Conservation (phyloP, 2,888 invertebrate genomes). For the Calliphora vomitoria region DNA sequence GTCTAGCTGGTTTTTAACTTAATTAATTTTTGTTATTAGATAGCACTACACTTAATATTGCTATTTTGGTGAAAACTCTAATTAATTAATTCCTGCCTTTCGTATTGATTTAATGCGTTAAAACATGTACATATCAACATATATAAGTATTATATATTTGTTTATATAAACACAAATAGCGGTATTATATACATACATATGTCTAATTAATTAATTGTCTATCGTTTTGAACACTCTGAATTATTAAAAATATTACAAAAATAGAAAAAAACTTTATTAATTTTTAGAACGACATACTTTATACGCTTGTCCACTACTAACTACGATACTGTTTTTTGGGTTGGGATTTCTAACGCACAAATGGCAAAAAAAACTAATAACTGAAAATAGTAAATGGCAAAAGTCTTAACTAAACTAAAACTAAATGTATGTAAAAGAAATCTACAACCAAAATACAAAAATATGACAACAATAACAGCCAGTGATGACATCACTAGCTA, state of each 20-base stretch:
- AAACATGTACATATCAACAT: too few species aligned
- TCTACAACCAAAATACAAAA: constrained; percentile 30
- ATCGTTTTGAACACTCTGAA: constrained; percentile 9
- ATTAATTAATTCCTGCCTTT: constrained; percentile 27
- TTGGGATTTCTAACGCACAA: constrained; percentile 23
- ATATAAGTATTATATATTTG: background rate
- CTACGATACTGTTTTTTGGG: constrained; percentile 25
- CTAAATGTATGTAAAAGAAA: constrained; percentile 38
- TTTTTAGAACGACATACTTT: constrained; percentile 40
- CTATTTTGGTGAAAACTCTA: background rate
- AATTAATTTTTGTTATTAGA: constrained; percentile 36
- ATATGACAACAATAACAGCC: constrained; percentile 57
- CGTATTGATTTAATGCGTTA: constrained; percentile 21
- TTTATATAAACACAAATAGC: constrained; percentile 13
- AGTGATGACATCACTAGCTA: constrained; percentile 68
- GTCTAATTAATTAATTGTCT: background rate
- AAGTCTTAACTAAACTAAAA: constrained; percentile 43
- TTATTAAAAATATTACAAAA: background rate
- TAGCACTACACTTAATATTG: background rate
- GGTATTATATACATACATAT: background rate
- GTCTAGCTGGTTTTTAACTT: constrained; percentile 35
- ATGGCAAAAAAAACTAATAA: constrained; percentile 16
- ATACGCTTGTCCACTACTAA: constrained; percentile 26
- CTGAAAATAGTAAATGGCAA: constrained; percentile 61
- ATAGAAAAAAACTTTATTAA: background rate